A percentile compares a stretch with the other conserved stretches of the same genome.
These are phyloP conservation scores for Iphiclides podalirius DNA, from an alignment of 2,888 invertebrate genomes.

Conservation along the genomic window DNA sequence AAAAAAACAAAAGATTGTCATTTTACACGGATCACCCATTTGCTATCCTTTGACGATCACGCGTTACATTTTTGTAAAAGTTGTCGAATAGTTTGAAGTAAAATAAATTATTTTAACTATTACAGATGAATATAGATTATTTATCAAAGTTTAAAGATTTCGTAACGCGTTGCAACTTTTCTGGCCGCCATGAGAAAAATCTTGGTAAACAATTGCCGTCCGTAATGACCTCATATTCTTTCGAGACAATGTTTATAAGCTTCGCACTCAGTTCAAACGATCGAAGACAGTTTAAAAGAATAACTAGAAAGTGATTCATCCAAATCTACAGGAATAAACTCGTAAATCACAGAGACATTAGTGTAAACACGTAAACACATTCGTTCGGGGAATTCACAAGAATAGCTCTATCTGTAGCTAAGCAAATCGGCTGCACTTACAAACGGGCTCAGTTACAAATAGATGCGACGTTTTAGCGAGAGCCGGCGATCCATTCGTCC, in stretches of 20 bases:
- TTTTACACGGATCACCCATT: too few relatives aligned
- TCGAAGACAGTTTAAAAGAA: conserved; percentile 11
- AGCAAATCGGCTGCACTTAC: conserved; percentile 31
- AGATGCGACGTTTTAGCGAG: conserved; percentile 33
- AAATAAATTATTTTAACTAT: too few relatives aligned
- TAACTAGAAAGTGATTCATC: conserved; percentile 9
- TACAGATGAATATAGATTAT: too few relatives aligned
- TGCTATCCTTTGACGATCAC: too few relatives aligned
- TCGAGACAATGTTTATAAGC: background rate
- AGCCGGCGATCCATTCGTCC: too few relatives aligned
- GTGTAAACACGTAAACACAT: conserved; percentile 23
- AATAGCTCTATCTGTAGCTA: conserved; percentile 29
- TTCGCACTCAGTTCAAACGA: conserved; percentile 13
- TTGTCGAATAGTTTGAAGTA: too few relatives aligned
- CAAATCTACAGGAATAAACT: conserved; percentile 16
- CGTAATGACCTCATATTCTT: background rate
- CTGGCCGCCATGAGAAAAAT: too few relatives aligned
- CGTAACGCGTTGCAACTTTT: too few relatives aligned
- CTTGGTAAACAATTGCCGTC: background rate
- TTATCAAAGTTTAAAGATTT: too few relatives aligned
- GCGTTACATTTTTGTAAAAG: too few relatives aligned
- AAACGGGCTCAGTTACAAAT: conserved; percentile 33
- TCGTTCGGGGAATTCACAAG: conserved; percentile 25
- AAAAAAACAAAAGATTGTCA: too few relatives aligned
- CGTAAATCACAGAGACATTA: conserved; percentile 23